Percentiles rank a stretch among this genome's conserved stretches.
These are phyloP conservation scores for Rhagonycha lutea DNA, from an alignment of 2,888 invertebrate species.

Conservation along the genomic window DNA sequence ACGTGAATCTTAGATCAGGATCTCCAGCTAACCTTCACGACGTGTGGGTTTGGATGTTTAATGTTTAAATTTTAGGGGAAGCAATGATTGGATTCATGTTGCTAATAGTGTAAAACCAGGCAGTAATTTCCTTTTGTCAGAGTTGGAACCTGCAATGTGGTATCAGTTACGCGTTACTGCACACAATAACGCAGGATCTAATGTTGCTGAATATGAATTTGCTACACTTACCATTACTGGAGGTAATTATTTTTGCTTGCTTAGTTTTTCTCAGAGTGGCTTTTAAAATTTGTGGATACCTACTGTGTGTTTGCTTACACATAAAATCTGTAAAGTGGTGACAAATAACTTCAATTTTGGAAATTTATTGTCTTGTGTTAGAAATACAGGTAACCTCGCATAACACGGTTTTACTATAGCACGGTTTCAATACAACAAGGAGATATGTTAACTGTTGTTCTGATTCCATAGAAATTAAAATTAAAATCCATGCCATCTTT, in stretches of 20 bases:
- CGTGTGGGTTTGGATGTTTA: slow-evolving; percentile 5
- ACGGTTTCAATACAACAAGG: no score
- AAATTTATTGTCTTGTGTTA: not conserved
- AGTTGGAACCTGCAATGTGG: slow-evolving; percentile 92
- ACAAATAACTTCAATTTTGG: not conserved
- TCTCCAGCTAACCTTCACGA: no score
- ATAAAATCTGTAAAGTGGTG: not conserved
- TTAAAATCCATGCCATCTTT: no score
- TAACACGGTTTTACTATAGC: not conserved
- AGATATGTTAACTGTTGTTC: no score
- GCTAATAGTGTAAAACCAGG: slow-evolving; percentile 91
- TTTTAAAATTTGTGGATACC: not conserved
- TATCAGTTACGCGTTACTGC: slow-evolving; percentile 90
- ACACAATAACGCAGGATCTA: slow-evolving; percentile 94
- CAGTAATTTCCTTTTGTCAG: slow-evolving; percentile 87
- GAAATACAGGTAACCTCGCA: not conserved
- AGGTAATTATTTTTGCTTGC: slow-evolving; percentile 64
- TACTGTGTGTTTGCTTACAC: not conserved
- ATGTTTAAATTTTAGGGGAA: slow-evolving; percentile 61
- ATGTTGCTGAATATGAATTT: slow-evolving; percentile 93
- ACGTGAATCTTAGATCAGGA: no score
- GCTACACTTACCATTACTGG: slow-evolving; percentile 92
- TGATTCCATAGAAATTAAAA: no score
- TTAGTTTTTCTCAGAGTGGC: not conserved
- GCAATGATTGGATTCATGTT: slow-evolving; percentile 91